A percentile compares a stretch with the other conserved stretches of the same genome.
Evolutionary conservation across 2,113 vertebrate genomes (phyloP).

Genomic region (Phrynosoma platyrhinos): DNA sequence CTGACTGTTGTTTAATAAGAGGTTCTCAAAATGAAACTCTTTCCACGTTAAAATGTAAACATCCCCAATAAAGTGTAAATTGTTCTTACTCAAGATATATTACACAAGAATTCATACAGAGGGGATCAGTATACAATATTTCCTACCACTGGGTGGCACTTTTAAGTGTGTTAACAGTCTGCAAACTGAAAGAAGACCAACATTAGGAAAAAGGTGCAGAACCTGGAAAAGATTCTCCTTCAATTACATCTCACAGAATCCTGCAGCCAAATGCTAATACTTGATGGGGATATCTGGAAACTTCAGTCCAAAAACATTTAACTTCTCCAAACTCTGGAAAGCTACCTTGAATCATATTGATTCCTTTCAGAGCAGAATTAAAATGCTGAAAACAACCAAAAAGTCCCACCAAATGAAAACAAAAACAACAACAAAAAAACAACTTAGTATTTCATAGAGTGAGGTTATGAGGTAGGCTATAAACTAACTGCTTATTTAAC

Average conservation of each 20-base stretch:
- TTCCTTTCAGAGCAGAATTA: constrained; percentile 22
- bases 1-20: rapidly evolving
- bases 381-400: rapidly evolving
- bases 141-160: background rate
- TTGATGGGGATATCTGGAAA: too few species aligned
- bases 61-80: background rate
- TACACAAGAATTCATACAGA: background rate
- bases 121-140: background rate
- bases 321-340: background rate
- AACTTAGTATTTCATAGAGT: constrained; percentile 1
- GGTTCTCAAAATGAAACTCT: rapidly evolving
- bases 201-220: background rate
- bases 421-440: background rate
- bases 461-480: background rate
- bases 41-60: rapidly evolving
- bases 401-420: background rate
- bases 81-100: rapidly evolving
- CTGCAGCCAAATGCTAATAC: too few species aligned
- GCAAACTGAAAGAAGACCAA: background rate
- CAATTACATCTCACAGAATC: too few species aligned
- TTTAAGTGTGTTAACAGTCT: background rate
- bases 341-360: background rate
- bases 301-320: too few species aligned
- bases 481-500: constrained; percentile 30
- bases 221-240: too few species aligned